phyloP scores from a whole-genome alignment of 2,113 vertebrate species.

The Sphaerodactylus townsendi region DNA sequence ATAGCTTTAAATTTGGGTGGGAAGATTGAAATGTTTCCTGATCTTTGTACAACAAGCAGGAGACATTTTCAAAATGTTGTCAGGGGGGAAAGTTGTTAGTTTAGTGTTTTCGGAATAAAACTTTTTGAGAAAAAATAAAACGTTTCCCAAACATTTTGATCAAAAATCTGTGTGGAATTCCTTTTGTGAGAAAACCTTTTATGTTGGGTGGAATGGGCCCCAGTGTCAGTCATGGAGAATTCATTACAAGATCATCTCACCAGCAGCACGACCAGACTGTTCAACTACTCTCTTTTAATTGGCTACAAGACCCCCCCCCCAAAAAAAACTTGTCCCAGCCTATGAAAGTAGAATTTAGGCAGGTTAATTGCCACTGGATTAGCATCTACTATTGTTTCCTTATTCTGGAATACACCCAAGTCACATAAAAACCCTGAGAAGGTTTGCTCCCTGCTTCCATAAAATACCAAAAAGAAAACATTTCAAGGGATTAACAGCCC shows the following conservation, averaged over 20 bases:
- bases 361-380: neutral
- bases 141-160: too few relatives aligned
- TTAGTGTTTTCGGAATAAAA: too few relatives aligned
- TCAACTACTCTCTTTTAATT: neutral
- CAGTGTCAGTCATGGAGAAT: neutral
- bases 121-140: too few relatives aligned
- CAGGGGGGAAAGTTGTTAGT: too few relatives aligned
- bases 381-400: neutral
- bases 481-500: constrained; percentile 12
- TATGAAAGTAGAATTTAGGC: neutral
- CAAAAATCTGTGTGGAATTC: too few relatives aligned
- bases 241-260: neutral
- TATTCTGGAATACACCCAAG: neutral
- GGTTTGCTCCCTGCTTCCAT: neutral
- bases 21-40: too few relatives aligned
- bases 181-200: too few relatives aligned
- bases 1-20: too few relatives aligned
- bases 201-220: too few relatives aligned
- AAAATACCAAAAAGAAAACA: neutral
- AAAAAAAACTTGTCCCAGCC: neutral
- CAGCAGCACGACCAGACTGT: neutral
- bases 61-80: too few relatives aligned
- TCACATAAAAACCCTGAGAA: neutral
- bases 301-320: neutral
- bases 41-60: too few relatives aligned